phyloP scores from a whole-genome alignment of 2,888 invertebrate genomes.

The Ernsta delagoae region DNA sequence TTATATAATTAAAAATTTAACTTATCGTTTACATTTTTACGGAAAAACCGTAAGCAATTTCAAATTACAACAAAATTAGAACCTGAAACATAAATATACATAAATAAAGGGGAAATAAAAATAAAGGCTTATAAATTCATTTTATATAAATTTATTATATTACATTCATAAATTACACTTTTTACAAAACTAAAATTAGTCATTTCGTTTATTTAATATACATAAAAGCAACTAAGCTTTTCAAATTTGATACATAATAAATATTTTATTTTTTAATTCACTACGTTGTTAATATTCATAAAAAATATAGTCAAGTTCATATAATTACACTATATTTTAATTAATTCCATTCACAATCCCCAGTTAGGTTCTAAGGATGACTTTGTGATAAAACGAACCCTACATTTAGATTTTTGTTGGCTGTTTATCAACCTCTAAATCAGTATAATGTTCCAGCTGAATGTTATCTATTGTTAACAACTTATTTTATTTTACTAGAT shows the following conservation, averaged over 20 bases:
- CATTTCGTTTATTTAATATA: slow-evolving; percentile 20
- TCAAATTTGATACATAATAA: slow-evolving; percentile 1
- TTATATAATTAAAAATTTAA: slow-evolving; percentile 27
- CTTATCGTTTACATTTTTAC: no score
- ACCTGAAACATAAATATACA: no score
- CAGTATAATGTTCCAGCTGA: not conserved
- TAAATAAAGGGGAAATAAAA: no score
- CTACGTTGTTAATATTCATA: slow-evolving; percentile 1
- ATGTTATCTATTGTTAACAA: not conserved
- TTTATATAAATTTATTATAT: no score
- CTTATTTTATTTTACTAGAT: not conserved
- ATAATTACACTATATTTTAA: not conserved
- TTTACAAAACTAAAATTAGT: slow-evolving; percentile 19
- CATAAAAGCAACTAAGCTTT: not conserved
- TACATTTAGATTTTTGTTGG: no score
- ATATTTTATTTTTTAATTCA: not conserved
- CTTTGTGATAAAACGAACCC: no score
- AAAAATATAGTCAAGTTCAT: not conserved
- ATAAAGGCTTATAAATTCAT: no score
- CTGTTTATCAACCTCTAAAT: no score
- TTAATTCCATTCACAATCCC: no score
- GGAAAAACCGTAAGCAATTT: no score
- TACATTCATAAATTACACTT: slow-evolving; percentile 4
- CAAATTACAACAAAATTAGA: no score
- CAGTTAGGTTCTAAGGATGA: no score